Evolutionary conservation across 2,888 invertebrate species (phyloP).

Genomic region (Brachyopa scutellaris): DNA sequence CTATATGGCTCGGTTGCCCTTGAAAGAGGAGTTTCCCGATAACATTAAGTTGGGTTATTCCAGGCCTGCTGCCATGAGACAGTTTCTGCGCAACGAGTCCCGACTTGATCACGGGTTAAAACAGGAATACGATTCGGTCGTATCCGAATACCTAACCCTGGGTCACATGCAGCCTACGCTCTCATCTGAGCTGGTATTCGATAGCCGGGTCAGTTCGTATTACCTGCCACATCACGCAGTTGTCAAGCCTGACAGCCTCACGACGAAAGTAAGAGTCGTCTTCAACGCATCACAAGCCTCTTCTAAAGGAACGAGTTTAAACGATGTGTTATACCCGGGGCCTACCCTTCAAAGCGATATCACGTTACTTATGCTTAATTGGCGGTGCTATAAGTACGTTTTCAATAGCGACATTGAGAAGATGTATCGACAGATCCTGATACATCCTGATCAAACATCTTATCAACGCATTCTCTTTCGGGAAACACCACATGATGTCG

Average conservation of each 20-base stretch:
- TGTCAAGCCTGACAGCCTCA: neutral
- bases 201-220: neutral
- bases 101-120: neutral
- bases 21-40: neutral
- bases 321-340: neutral
- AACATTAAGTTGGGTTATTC: neutral
- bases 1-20: neutral
- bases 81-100: slow-evolving; percentile 2
- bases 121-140: slow-evolving; percentile 8
- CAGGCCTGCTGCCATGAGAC: neutral
- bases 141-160: slow-evolving; percentile 11
- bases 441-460: neutral
- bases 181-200: neutral
- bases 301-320: neutral
- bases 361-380: neutral
- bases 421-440: slow-evolving; percentile 21
- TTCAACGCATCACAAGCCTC: slow-evolving; percentile 5
- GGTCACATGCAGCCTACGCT: neutral
- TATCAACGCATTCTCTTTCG: slow-evolving; percentile 19
- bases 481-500: neutral
- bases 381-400: slow-evolving; percentile 11
- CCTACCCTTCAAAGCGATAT: slow-evolving; percentile 4
- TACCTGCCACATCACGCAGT: slow-evolving; percentile 26
- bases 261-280: neutral
- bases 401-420: slow-evolving; percentile 19